Base-by-base conservation (phyloP, 2,888 invertebrate genomes). In the Stegophylla sp. region DNA sequence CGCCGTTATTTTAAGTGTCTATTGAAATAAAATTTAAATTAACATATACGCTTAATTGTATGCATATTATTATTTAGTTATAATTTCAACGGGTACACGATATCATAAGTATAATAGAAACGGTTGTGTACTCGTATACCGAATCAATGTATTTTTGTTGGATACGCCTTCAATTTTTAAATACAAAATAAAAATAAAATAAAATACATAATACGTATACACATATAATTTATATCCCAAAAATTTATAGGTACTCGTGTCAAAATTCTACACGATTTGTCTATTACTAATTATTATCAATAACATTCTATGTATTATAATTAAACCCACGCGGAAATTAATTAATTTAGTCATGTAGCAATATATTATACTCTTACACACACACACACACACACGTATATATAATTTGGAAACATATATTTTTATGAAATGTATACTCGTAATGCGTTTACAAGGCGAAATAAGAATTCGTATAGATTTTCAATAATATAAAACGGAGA, bases 231-330 rank as follows among this genome's bases (percentile, higher is more conserved):
- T 61, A 28, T 34, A 61, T 34, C 7, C 15, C 7, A 17, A 61
- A 61, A 61, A 61, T 7, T 17, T 51, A 17, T 17, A 28, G 28
- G 20, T 0, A 23, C 56, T 12, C 1, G 56, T 7, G 15, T 34
- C 5, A 26, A 17, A 17, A 34, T 17, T n/a, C 34, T 28, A 15
- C 61, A 61, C 61, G 61, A 61, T 17, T 34, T 17, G 61, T 61
- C 28, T 34, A 34, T 34, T 34, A 34, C 28, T 61, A 28, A 61
- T 61, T 34, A 61, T 61, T 61, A 61, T 28, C 61, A 61, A 61
- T 61, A 61, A 61, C 61, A 28, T 61, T 61, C 61, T 61, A 17
- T n/a, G n/a, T n/a, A n/a, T n/a, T n/a, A n/a, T 61, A 34, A 61
- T 61, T 34, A 61, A 61, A 61, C 61, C 34, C 28, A 61, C 61